phyloP scores from a whole-genome alignment of 1,140 invertebrate genomes.

The Nasonia vitripennis region DNA sequence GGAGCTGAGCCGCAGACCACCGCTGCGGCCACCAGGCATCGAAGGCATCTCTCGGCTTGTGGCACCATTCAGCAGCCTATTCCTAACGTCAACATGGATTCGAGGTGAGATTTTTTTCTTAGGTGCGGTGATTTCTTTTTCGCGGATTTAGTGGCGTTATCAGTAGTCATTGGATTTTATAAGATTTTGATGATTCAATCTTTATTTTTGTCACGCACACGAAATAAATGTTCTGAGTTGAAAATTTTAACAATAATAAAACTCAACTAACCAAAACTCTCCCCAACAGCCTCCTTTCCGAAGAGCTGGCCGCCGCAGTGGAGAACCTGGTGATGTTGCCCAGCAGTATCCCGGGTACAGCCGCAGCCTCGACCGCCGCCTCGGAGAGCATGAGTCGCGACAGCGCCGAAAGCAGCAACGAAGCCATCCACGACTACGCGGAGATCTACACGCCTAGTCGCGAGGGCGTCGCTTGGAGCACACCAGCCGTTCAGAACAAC shows the following conservation, averaged over 20 bases:
- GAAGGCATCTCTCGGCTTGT: conserved; percentile 71
- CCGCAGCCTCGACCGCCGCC: neutral
- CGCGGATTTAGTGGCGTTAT: neutral
- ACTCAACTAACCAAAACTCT: conserved; percentile 23
- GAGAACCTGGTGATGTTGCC: conserved; percentile 72
- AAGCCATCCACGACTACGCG: conserved; percentile 91
- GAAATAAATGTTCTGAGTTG: too few relatives aligned
- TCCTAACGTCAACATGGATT: conserved; percentile 69
- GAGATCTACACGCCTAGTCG: conserved; percentile 95
- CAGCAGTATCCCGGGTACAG: conserved; percentile 56
- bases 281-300: conserved; percentile 66
- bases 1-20: conserved; percentile 64
- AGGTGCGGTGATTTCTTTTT: conserved; percentile 6
- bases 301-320: conserved; percentile 71
- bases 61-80: conserved; percentile 68
- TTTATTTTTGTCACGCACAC: too few relatives aligned
- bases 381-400: conserved; percentile 55
- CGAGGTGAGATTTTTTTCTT: conserved; percentile 59
- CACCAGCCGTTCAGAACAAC: conserved; percentile 64
- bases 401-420: conserved; percentile 70
- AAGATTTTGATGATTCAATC: too few relatives aligned
- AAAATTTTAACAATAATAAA: neutral
- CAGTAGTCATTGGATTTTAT: too few relatives aligned
- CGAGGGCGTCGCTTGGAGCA: conserved; percentile 76
- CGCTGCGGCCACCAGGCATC: conserved; percentile 62